Evolutionary conservation across 1,140 invertebrate genomes (phyloP).

Genomic region (Macrobrachium rosenbergii): DNA sequence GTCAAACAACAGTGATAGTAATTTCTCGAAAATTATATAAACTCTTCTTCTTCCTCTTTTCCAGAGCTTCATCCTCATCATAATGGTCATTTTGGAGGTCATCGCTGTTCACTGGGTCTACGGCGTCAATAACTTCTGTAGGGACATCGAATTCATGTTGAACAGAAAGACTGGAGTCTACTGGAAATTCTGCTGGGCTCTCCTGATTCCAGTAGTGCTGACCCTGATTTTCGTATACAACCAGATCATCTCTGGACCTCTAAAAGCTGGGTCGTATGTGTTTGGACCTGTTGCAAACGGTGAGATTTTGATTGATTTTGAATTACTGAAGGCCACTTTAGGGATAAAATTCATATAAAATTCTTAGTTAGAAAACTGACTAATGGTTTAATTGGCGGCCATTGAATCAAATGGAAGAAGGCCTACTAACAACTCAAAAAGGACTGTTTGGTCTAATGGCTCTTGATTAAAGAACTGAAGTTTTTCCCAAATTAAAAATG

Average conservation of each 20-base stretch:
- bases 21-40: too few relatives aligned
- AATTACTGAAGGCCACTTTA: neutral
- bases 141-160: slow-evolving; percentile 85
- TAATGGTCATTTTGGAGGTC: slow-evolving; percentile 82
- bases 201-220: slow-evolving; percentile 80
- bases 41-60: neutral
- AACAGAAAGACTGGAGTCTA: slow-evolving; percentile 78
- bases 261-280: slow-evolving; percentile 36
- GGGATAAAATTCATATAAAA: neutral
- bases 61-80: slow-evolving; percentile 81
- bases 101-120: slow-evolving; percentile 83
- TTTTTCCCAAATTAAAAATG: too few relatives aligned
- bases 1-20: too few relatives aligned
- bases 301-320: neutral
- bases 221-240: slow-evolving; percentile 80
- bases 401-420: too few relatives aligned
- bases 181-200: slow-evolving; percentile 87
- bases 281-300: slow-evolving; percentile 51
- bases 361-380: too few relatives aligned
- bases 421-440: too few relatives aligned
- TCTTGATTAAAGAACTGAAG: too few relatives aligned
- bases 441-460: too few relatives aligned
- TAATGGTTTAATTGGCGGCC: too few relatives aligned
- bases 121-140: slow-evolving; percentile 73
- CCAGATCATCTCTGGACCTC: slow-evolving; percentile 67